phyloP scores from a whole-genome alignment of 2,888 invertebrate genomes.

The Lathronympha strigana region DNA sequence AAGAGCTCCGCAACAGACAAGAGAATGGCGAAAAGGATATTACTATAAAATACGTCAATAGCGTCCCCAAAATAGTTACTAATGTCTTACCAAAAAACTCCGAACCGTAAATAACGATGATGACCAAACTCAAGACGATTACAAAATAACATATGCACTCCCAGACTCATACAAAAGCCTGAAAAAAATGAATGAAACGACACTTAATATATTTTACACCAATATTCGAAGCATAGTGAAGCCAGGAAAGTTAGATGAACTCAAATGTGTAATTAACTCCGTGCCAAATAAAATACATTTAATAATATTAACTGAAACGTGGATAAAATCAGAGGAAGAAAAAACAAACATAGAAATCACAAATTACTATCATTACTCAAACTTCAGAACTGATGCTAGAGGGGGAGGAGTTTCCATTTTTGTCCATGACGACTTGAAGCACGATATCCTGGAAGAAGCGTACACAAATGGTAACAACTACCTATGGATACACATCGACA shows the following conservation, averaged over 20 bases:
- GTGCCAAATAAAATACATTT: not conserved
- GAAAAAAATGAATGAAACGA: not conserved
- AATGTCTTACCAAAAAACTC: not conserved
- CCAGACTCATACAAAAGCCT: not conserved
- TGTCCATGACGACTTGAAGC: slow-evolving; percentile 46
- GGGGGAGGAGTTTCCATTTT: slow-evolving; percentile 51
- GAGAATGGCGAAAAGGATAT: not conserved
- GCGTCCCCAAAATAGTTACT: not conserved
- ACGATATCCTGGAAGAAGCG: slow-evolving; percentile 42
- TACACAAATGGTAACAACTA: slow-evolving; percentile 47
- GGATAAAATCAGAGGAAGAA: slow-evolving; percentile 1
- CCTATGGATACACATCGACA: slow-evolving; percentile 46
- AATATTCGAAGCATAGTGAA: too few relatives aligned
- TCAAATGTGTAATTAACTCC: not conserved
- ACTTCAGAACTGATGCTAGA: slow-evolving; percentile 42
- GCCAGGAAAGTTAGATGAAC: not conserved
- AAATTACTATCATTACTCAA: slow-evolving; percentile 20
- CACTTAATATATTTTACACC: slow-evolving; percentile 1
- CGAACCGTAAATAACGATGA: not conserved
- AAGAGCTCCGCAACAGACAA: not conserved
- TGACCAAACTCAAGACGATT: not conserved
- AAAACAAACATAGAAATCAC: not conserved
- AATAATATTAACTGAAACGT: not conserved
- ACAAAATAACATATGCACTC: not conserved
- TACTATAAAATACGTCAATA: slow-evolving; percentile 8